Base-by-base conservation (phyloP, 2,888 invertebrate species). In the Nycteola revayana region DNA sequence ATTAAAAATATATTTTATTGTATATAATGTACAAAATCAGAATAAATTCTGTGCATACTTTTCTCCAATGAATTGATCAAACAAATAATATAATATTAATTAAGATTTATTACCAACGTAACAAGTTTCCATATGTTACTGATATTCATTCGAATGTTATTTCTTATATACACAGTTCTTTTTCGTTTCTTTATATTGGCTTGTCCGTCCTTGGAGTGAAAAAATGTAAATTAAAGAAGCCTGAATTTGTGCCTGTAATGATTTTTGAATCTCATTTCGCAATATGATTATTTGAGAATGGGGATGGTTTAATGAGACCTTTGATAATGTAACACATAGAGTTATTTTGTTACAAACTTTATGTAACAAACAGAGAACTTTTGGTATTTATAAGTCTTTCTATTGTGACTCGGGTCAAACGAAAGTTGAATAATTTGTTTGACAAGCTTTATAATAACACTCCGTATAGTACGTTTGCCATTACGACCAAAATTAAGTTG, bases 201-300 rank as follows among this genome's bases (percentile, higher is more conserved):
- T 79, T 55, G 65, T 84, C 86, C 86, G 86, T 85, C 86, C 85
- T 75, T 66, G 66, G 68, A 75, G 66, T 74, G 63, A 73, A 78
- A 58, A 56, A 47, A 49, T 37, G 54, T 56, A 32, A 45, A 51
- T 45, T 54, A 52, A 53, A 52, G 62, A 81, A 85, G 84, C 84
- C 85, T 84, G 84, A 84, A 67, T 55, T 69, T 60, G 86, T 86
- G 85, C 86, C 86, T 85, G 67, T 51, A 58, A 66, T 66, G 59
- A 66, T 70, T 75, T 78, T 72, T 42, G 58, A 72, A 69, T 71
- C 64, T 76, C 61, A 60, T 70, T 72, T 75, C 58, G 67, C 70
- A 65, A 63, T 67, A 59, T 62, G 49, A 38, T 39, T 49, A 42
- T 49, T 53, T 40, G 50, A 30, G 25, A 39, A 14, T 31, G 46